Base-by-base conservation (phyloP, 2,888 invertebrate genomes). In the Hirudinaria manillensis region DNA sequence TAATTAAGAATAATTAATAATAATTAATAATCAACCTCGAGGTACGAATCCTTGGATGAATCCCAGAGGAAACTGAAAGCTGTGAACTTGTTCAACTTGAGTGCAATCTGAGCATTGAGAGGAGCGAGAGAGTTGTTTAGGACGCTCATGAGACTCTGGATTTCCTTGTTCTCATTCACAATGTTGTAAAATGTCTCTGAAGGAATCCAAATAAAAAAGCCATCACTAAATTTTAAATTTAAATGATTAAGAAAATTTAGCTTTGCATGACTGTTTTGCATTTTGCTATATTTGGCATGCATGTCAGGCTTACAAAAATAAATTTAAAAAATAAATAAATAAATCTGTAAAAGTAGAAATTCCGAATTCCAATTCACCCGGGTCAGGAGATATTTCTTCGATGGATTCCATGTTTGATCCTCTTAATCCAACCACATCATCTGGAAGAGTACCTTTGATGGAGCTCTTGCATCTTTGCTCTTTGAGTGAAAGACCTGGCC, bases 41-140 rank as follows among this genome's bases (percentile, higher is more conserved):
- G 73, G 24, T 34, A 73, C 7, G 6, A 32, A n/a, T 73, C 73
- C 27, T 56, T 73, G 16, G 73, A 73, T 34, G n/a, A 21, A 34
- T 73, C 73, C 73, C 73, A 73, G 38, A 73, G 45, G 32, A 73
- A 73, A 65, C 65, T 73, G 65, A 73, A 61, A 19, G n/a, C 56
- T 16, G 19, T 32, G 29, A 73, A 73, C n/a, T 55, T 61, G 29
- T 27, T 36, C 21, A 73, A 36, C 32, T 73, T 73, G 65, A 16
- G 13, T 16, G 21, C 1, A 32, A 73, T 65, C 19, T 73, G 34
- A 56, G 24, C 29, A 24, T 21, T 61, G 38, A 73, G 65, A 32
- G 65, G 34, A 36, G 29, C 21, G 27, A 73, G 65, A 13, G 65
- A 73, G 36, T 73, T 65, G 32, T 65, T 73, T 21, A 73, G 65